These are phyloP conservation scores for Eulemur albifrons DNA, from an alignment of 2,797 vertebrate genomes.

Conservation along the genomic window DNA sequence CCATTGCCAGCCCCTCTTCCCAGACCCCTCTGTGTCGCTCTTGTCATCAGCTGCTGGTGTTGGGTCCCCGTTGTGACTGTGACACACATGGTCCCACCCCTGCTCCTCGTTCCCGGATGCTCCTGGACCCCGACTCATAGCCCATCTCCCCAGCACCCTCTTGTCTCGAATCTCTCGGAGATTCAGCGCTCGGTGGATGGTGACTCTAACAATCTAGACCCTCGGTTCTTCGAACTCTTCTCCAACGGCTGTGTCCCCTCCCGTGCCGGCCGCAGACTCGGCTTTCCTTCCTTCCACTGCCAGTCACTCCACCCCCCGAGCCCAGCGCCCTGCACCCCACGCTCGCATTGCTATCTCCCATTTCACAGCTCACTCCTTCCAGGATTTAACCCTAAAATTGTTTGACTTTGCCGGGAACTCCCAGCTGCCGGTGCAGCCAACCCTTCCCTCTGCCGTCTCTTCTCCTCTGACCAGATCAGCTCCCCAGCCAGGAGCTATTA, in stretches of 20 bases:
- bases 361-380: neutral
- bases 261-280: neutral
- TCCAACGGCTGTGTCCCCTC: neutral
- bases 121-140: neutral
- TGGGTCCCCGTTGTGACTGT: neutral
- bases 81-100: neutral
- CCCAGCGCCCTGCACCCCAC: accelerated
- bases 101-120: neutral
- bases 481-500: no score
- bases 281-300: neutral
- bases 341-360: neutral
- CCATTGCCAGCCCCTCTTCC: neutral
- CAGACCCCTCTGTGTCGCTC: neutral
- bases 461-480: no score
- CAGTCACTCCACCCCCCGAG: neutral
- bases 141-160: neutral
- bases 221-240: neutral
- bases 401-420: no score
- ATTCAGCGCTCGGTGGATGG: neutral
- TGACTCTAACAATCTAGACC: neutral
- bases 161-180: neutral
- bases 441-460: neutral
- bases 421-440: neutral
- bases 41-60: neutral
- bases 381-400: accelerated